phyloP scores from a whole-genome alignment of 2,797 vertebrate species.

The Pampus argenteus region DNA sequence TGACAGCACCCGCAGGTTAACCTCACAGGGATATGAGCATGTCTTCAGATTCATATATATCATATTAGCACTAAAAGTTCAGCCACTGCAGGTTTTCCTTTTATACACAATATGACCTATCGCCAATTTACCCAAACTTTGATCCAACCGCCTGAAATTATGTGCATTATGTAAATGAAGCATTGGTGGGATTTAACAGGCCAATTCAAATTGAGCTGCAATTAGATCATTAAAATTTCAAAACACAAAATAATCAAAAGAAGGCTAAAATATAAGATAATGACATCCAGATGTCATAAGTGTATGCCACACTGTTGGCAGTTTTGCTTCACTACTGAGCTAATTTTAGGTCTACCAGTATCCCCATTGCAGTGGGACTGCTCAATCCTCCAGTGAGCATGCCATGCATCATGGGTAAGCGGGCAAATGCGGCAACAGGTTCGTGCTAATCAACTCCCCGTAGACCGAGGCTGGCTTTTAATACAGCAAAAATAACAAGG shows the following conservation, averaged over 20 bases:
- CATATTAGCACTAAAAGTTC: too few species aligned
- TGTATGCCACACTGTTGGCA: slow-evolving; percentile 44
- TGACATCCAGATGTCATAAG: slow-evolving; percentile 46
- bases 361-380: slow-evolving; percentile 42
- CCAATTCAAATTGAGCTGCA: slow-evolving; percentile 28
- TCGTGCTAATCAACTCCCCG: slow-evolving; percentile 74
- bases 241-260: slow-evolving; percentile 21
- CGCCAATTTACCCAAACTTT: slow-evolving; percentile 1
- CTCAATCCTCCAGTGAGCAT: slow-evolving; percentile 53
- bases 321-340: slow-evolving; percentile 46
- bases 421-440: slow-evolving; percentile 66
- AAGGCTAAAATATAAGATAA: slow-evolving; percentile 35
- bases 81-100: neutral
- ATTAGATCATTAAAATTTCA: slow-evolving; percentile 22
- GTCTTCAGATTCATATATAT: neutral
- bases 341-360: slow-evolving; percentile 64
- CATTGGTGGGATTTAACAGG: neutral
- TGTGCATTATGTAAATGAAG: neutral
- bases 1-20: neutral
- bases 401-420: slow-evolving; percentile 58
- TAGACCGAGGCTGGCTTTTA: slow-evolving; percentile 39
- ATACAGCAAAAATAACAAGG: slow-evolving; percentile 69
- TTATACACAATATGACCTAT: neutral
- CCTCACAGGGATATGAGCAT: neutral
- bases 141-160: neutral